Evolutionary conservation across 1,140 invertebrate genomes (phyloP).

Genomic region (Wasmannia auropunctata): DNA sequence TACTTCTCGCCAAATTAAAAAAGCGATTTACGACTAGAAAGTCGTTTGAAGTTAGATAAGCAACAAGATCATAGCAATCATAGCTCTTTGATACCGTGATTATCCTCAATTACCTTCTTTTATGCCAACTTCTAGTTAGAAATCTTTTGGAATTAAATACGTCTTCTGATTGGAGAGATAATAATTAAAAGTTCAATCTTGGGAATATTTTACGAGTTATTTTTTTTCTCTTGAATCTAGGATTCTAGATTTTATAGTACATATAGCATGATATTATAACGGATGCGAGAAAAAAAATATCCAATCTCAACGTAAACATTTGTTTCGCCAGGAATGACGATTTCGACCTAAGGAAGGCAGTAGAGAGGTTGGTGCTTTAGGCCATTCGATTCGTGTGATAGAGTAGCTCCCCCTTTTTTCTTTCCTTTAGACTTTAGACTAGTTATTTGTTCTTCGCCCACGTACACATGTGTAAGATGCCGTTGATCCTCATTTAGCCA

Average conservation of each 20-base stretch:
- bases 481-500: not conserved
- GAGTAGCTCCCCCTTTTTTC: slow-evolving; percentile 18
- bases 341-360: slow-evolving; percentile 73
- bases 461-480: not conserved
- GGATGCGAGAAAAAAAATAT: not conserved
- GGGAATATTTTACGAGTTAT: not conserved
- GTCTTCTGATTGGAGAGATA: not conserved
- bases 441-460: not conserved
- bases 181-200: not conserved
- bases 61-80: not conserved
- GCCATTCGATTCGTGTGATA: slow-evolving; percentile 61
- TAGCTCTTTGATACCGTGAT: not conserved
- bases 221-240: not conserved
- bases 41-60: not conserved
- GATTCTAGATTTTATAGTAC: not conserved
- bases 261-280: not conserved
- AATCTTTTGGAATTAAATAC: not conserved
- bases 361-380: slow-evolving; percentile 80
- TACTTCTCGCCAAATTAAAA: not conserved
- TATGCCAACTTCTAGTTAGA: not conserved
- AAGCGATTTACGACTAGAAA: not conserved
- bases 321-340: slow-evolving; percentile 77
- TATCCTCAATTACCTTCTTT: not conserved
- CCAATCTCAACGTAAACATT: slow-evolving; percentile 30
- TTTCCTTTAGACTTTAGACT: not conserved